Percentiles rank a stretch among this genome's conserved stretches.
Evolutionary conservation across 1,140 invertebrate genomes (phyloP).

Genomic region (Leucophenga varia): DNA sequence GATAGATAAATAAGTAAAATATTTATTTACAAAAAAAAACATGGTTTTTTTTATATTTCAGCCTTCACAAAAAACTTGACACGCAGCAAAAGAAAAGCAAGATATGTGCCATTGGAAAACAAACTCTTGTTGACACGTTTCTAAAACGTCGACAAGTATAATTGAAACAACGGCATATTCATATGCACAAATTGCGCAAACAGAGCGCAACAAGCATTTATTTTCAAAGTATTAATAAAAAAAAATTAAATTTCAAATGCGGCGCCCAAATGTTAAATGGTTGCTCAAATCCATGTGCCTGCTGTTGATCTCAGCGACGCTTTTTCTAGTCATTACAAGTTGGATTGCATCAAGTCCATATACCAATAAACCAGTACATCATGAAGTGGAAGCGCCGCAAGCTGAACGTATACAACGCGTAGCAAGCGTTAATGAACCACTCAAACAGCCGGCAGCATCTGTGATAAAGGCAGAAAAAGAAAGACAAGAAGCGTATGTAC

Average conservation of each 20-base stretch:
- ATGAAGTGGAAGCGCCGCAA: conserved; percentile 16
- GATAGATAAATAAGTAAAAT: no score
- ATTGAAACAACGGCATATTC: no score
- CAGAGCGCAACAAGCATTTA: no score
- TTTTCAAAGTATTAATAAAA: no score
- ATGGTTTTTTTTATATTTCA: no score
- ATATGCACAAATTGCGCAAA: no score
- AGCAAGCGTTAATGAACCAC: neutral
- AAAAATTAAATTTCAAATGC: no score
- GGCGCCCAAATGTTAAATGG: conserved; percentile 51
- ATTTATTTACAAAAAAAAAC: no score
- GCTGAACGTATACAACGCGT: neutral
- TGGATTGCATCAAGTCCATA: conserved; percentile 46
- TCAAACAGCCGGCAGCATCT: neutral
- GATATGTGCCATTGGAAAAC: no score
- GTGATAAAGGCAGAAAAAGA: neutral
- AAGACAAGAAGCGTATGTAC: conserved; percentile 12
- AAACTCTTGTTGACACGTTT: no score
- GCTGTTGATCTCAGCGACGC: conserved; percentile 30
- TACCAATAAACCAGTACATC: conserved; percentile 38
- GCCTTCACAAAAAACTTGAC: no score
- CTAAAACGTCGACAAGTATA: no score
- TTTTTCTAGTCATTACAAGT: conserved; percentile 43
- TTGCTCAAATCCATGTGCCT: conserved; percentile 37
- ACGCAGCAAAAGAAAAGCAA: conserved; percentile 21